Conservation (phyloP, 2,888 invertebrate species). For the Athrips mouffetella region DNA sequence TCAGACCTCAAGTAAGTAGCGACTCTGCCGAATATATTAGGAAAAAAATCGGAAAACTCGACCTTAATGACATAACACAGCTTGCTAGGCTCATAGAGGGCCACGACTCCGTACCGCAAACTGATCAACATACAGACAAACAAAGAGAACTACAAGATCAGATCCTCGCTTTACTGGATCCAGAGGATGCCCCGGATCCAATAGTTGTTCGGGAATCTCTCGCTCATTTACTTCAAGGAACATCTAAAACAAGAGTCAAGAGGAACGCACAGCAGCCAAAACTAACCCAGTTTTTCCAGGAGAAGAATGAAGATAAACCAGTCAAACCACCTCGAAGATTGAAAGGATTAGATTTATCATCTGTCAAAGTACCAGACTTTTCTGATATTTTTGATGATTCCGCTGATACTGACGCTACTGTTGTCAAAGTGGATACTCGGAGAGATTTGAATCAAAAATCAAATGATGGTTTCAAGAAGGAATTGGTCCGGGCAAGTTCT, state of each 20-base stretch:
- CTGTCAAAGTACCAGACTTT: constrained; percentile 40
- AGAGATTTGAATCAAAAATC: not conserved
- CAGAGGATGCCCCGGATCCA: constrained; percentile 59
- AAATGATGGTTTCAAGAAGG: constrained; percentile 14
- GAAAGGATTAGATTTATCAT: constrained; percentile 52
- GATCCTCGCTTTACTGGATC: constrained; percentile 57
- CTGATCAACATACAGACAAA: constrained; percentile 37
- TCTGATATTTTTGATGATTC: constrained; percentile 52
- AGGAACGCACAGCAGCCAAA: constrained; percentile 31
- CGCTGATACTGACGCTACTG: constrained; percentile 51
- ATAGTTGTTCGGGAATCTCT: constrained; percentile 47
- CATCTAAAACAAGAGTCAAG: constrained; percentile 39
- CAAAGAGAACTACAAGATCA: constrained; percentile 60
- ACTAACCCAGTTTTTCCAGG: constrained; percentile 46
- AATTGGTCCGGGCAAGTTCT: constrained; percentile 19
- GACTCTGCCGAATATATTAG: constrained; percentile 61
- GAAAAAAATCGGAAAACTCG: constrained; percentile 60
- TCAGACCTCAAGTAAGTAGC: constrained; percentile 65
- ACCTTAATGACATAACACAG: constrained; percentile 61
- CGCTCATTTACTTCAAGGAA: constrained; percentile 51
- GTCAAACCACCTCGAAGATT: constrained; percentile 47
- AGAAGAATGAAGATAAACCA: constrained; percentile 35
- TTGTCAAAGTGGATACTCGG: constrained; percentile 32
- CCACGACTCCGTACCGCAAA: constrained; percentile 43
- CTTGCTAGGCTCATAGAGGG: constrained; percentile 63